These are phyloP conservation scores for Lithobates pipiens DNA, from an alignment of 2,797 vertebrate species.

Conservation along the genomic window DNA sequence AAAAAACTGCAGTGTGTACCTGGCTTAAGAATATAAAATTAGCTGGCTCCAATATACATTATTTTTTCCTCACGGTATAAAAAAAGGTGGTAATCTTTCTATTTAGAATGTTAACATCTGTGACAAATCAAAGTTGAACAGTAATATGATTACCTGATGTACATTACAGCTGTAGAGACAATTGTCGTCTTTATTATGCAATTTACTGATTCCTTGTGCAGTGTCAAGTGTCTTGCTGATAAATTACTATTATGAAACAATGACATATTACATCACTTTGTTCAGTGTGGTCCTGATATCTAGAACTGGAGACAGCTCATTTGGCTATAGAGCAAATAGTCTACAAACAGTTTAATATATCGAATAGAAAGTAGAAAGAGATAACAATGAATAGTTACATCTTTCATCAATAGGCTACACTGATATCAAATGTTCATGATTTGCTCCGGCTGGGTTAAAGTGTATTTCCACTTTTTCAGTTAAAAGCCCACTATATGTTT, in stretches of 20 bases:
- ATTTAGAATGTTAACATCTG: too few relatives aligned
- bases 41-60: too few relatives aligned
- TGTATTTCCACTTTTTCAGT: too few relatives aligned
- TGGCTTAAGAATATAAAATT: too few relatives aligned
- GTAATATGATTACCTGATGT: too few relatives aligned
- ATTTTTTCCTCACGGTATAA: too few relatives aligned
- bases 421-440: not conserved
- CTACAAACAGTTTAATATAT: not conserved
- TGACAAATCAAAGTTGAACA: too few relatives aligned
- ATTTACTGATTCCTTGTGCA: not conserved
- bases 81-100: too few relatives aligned
- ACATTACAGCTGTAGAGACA: not conserved
- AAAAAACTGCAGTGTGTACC: too few relatives aligned
- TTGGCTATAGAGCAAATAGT: not conserved
- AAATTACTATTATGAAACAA: not conserved
- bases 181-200: not conserved
- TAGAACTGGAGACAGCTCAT: not conserved
- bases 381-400: not conserved
- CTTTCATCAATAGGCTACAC: not conserved
- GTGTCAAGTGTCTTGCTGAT: not conserved
- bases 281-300: not conserved
- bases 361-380: too few relatives aligned
- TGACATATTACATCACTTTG: not conserved
- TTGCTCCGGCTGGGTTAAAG: too few relatives aligned
- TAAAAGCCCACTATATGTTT: too few relatives aligned